Conservation (phyloP, 2,888 invertebrate genomes). For the Sesia bembeciformis region DNA sequence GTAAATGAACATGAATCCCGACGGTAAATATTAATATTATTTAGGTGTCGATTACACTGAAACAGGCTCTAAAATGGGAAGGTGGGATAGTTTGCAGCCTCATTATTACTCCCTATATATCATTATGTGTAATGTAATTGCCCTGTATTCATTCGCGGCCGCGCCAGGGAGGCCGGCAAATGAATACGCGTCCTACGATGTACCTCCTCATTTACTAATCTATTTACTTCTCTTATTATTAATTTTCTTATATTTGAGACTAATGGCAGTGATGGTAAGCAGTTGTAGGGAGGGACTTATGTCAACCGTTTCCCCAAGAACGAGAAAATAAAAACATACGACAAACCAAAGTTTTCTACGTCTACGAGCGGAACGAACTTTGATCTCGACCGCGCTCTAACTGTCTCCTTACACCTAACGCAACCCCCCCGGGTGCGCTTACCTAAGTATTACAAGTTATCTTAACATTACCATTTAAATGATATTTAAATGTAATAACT, state of each 20-base stretch:
- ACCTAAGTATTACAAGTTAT: slow-evolving; percentile 13
- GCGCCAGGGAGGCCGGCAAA: neutral
- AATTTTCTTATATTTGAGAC: slow-evolving; percentile 38
- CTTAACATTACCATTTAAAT: slow-evolving; percentile 19
- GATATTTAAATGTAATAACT: slow-evolving; percentile 15
- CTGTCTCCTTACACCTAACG: slow-evolving; percentile 9
- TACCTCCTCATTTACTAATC: slow-evolving; percentile 21
- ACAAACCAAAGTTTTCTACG: slow-evolving; percentile 28
- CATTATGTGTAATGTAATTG: neutral
- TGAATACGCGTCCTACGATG: slow-evolving; percentile 4
- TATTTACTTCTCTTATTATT: slow-evolving; percentile 28
- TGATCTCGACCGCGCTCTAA: slow-evolving; percentile 14
- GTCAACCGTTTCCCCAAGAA: slow-evolving; percentile 44
- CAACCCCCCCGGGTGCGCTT: slow-evolving; percentile 15
- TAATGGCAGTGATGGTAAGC: slow-evolving; percentile 67
- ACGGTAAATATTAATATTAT: too few relatives aligned
- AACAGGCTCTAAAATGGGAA: slow-evolving; percentile 40
- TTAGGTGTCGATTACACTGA: slow-evolving; percentile 33
- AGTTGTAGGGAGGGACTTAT: slow-evolving; percentile 52
- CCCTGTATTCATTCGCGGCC: neutral
- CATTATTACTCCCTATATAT: neutral
- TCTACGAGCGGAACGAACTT: slow-evolving; percentile 20
- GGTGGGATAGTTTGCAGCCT: slow-evolving; percentile 8
- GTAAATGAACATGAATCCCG: too few relatives aligned
- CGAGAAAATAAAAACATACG: slow-evolving; percentile 31